Conservation (phyloP, 2,113 vertebrate genomes). For the Lophotis ruficrista region DNA sequence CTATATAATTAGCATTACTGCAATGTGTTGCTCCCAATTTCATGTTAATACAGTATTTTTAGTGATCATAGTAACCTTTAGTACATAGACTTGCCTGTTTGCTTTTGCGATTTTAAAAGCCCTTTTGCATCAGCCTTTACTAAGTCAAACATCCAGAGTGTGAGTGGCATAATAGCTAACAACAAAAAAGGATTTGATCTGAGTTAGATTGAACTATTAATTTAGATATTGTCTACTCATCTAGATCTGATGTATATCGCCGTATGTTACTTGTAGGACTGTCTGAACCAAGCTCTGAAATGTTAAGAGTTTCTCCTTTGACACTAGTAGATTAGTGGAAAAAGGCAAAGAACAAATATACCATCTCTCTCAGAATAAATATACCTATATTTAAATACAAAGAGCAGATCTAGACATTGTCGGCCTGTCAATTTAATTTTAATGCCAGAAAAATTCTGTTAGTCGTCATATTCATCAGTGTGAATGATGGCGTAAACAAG, state of each 20-base stretch:
- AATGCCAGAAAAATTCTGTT: background rate
- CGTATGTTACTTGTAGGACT: background rate
- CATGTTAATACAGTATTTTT: background rate
- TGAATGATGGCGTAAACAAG: background rate
- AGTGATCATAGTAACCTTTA: background rate
- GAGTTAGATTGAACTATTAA: background rate
- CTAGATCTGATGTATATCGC: background rate
- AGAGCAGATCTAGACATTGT: background rate
- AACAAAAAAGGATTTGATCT: background rate
- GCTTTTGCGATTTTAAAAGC: background rate
- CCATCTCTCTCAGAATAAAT: background rate
- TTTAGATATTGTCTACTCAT: background rate
- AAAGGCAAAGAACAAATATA: background rate
- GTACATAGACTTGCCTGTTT: background rate
- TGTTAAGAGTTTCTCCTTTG: background rate
- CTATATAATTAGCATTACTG: background rate
- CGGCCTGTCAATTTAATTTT: background rate
- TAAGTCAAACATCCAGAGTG: background rate
- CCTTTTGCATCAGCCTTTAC: background rate
- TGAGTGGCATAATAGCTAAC: background rate
- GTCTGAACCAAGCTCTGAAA: background rate
- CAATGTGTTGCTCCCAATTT: background rate
- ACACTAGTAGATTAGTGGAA: background rate
- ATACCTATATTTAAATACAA: background rate
- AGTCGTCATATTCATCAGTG: background rate